A percentile compares a stretch with the other conserved stretches of the same genome.
Evolutionary conservation across 2,797 vertebrate species (phyloP).

Genomic region (Pangasius larnaudii): DNA sequence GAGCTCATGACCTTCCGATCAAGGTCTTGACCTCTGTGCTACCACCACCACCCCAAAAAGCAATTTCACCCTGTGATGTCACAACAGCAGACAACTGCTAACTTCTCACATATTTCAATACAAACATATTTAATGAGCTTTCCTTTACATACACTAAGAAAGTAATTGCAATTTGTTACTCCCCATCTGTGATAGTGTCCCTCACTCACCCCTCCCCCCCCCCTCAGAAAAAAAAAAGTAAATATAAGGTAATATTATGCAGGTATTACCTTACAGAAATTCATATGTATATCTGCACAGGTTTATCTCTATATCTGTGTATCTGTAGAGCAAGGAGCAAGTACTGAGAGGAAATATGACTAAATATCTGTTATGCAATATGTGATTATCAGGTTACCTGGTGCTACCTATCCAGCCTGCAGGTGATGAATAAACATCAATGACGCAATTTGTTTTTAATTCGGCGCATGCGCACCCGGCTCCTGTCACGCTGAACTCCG

Average conservation of each 20-base stretch:
- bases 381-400: constrained; percentile 51
- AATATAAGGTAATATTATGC: neutral
- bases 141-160: neutral
- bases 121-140: neutral
- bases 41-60: too few species aligned
- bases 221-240: too few species aligned
- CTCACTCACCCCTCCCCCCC: too few species aligned
- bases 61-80: neutral
- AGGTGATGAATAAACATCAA: constrained; percentile 37
- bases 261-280: neutral
- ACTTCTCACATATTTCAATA: neutral
- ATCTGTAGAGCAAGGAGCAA: neutral
- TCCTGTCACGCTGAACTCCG: constrained; percentile 34
- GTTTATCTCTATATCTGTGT: neutral
- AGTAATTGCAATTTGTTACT: neutral
- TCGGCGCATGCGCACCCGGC: constrained; percentile 47
- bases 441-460: constrained; percentile 44
- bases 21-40: neutral
- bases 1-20: neutral
- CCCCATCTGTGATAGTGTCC: neutral
- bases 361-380: neutral
- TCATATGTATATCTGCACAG: neutral
- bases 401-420: neutral
- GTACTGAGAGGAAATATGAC: too few species aligned
- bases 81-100: neutral